These are phyloP conservation scores for Drosophila mimetica DNA, from an alignment of 2,888 invertebrate species.

Conservation along the genomic window DNA sequence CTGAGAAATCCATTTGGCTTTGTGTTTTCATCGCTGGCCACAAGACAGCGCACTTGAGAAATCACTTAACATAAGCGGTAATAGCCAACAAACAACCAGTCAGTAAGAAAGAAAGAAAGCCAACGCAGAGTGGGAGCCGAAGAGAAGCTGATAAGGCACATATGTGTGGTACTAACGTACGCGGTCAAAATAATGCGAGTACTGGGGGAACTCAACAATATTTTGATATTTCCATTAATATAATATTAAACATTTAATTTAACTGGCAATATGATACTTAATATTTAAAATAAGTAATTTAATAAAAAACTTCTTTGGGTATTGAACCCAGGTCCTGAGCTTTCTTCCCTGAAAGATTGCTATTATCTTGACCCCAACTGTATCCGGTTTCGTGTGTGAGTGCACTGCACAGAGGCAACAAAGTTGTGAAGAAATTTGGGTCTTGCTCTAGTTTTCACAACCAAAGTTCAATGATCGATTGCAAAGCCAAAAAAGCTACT, in stretches of 20 bases:
- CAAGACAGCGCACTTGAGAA: constrained; percentile 56
- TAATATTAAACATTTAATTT: too few species aligned
- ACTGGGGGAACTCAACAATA: background rate
- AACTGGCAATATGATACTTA: too few species aligned
- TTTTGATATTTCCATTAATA: background rate
- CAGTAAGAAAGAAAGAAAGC: constrained; percentile 63
- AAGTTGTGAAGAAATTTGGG: constrained; percentile 77
- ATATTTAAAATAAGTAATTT: too few species aligned
- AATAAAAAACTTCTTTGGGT: background rate
- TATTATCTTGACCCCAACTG: background rate
- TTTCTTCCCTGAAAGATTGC: background rate
- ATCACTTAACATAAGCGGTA: constrained; percentile 59
- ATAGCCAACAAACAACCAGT: constrained; percentile 42
- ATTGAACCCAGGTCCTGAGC: background rate
- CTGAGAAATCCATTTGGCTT: constrained; percentile 38
- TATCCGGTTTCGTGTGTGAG: constrained; percentile 2
- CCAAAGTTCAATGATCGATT: constrained; percentile 81
- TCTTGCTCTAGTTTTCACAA: constrained; percentile 82
- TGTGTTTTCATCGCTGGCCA: constrained; percentile 44
- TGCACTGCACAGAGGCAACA: constrained; percentile 38
- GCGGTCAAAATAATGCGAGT: background rate
- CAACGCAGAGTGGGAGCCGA: constrained; percentile 42
- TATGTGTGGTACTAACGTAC: background rate
- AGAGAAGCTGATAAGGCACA: constrained; percentile 59
- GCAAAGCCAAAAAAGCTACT: constrained; percentile 64